Evolutionary conservation across 2,797 vertebrate genomes (phyloP).

Genomic region (Microctenopoma steveboyesi): DNA sequence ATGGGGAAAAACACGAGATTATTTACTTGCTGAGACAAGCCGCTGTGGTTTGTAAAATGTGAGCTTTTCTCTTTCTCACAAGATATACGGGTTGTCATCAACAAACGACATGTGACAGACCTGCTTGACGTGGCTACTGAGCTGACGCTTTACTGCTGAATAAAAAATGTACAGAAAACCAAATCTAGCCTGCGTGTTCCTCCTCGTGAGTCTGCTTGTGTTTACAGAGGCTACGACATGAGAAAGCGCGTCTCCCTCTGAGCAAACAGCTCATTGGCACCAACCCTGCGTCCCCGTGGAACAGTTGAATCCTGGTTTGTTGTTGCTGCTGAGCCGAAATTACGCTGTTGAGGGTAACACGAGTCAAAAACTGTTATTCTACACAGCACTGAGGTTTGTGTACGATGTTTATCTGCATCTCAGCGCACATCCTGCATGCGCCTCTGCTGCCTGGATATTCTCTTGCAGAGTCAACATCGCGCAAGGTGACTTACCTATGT

Average conservation of each 20-base stretch:
- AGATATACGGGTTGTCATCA: background rate
- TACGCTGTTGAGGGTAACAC: background rate
- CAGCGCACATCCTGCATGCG: background rate
- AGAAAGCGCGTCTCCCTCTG: conserved; percentile 23
- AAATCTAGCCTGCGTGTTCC: background rate
- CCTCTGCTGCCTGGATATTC: background rate
- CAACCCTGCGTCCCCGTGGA: conserved; percentile 50
- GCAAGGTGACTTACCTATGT: background rate
- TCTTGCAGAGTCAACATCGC: background rate
- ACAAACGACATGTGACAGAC: background rate
- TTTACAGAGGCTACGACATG: conserved; percentile 25
- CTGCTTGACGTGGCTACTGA: too few species aligned
- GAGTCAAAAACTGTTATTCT: background rate
- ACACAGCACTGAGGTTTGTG: background rate
- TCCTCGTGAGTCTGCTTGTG: background rate
- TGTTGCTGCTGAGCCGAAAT: conserved; percentile 11
- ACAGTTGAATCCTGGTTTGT: conserved; percentile 5
- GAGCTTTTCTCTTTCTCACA: background rate
- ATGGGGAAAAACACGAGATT: background rate
- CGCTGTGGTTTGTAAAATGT: background rate
- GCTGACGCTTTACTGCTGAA: background rate
- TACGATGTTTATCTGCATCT: background rate
- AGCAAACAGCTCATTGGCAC: conserved; percentile 46
- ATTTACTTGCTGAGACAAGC: background rate
- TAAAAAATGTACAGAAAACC: background rate